Base-by-base conservation (phyloP, 2,888 invertebrate genomes). In the Melanargia galathea region DNA sequence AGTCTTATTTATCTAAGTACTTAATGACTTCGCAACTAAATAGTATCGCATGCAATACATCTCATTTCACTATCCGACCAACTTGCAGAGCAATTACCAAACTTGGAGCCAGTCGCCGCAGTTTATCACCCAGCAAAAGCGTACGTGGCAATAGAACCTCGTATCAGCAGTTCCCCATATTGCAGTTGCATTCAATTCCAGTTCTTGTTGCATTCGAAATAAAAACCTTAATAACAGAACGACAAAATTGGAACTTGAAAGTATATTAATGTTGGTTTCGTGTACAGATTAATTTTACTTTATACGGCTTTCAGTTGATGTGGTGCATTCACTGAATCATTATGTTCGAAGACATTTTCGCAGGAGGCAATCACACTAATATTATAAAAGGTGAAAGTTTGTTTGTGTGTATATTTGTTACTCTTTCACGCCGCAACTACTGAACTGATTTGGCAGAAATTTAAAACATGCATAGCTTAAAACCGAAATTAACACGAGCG, bases 81-180 rank as follows among this genome's bases (percentile, higher is more conserved):
- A 52, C 38, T 55, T 40, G 40, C 40, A 55, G 11, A 40, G 55
- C 55, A 55, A 55, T 55, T 55, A 55, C 55, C 55, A 55, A 55
- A 55, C 55, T 55, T 55, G 43, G 26, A 55, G 16, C 43, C 43
- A 43, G 55, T 26, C 24, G 24, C 40, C 26, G 55, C 55, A 55
- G 16, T 55, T 55, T 55, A 55, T 55, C 55, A 55, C 55, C 43
- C 43, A 16, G 43, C 26, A 40, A 55, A 55, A 55, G 55, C 55
- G 43, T 55, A 55, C 43, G 55, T 55, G 26, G 43, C 43, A 55
- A 43, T 43, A 43, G 43, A 43, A 43, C 40, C 55, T 26, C 55
- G 55, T 40, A 55, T 55, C 55, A 55, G 43, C 55, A 16, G 16
- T 55, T 22, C 24, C 52, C 43, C 43, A 40, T 16, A 55, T 3